A percentile compares a stretch with the other conserved stretches of the same genome.
Conservation (phyloP, 2,797 vertebrate genomes). For the Lagorchestes hirsutus region DNA sequence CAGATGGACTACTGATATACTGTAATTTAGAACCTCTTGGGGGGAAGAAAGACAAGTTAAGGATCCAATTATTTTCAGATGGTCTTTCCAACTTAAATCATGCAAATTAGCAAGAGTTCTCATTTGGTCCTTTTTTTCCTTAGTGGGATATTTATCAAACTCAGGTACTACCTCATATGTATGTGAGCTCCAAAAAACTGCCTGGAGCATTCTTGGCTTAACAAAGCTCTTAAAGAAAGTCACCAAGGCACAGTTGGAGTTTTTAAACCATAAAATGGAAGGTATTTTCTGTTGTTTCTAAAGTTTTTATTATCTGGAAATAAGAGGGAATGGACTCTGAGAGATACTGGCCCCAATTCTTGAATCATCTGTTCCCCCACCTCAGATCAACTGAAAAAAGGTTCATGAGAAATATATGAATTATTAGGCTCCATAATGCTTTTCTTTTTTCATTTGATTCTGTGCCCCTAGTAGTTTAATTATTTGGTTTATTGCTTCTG, state of each 20-base stretch:
- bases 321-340: neutral
- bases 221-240: neutral
- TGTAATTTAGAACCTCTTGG: neutral
- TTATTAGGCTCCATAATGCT: neutral
- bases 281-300: neutral
- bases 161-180: neutral
- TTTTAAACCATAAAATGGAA: neutral
- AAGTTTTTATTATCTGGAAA: neutral
- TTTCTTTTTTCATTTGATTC: constrained; percentile 64
- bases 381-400: neutral
- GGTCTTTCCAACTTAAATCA: neutral
- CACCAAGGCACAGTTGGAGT: neutral
- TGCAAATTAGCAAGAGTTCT: neutral
- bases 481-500: constrained; percentile 41
- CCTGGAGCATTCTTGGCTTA: neutral
- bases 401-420: constrained; percentile 34
- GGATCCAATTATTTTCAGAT: neutral
- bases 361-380: neutral
- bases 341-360: neutral
- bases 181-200: neutral
- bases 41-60: neutral
- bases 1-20: neutral
- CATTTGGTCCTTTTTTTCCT: neutral
- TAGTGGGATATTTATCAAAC: neutral
- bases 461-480: constrained; percentile 48